A percentile compares a stretch with the other conserved stretches of the same genome.
phyloP scores from a whole-genome alignment of 2,113 vertebrate species.

The Rattus rattus region DNA sequence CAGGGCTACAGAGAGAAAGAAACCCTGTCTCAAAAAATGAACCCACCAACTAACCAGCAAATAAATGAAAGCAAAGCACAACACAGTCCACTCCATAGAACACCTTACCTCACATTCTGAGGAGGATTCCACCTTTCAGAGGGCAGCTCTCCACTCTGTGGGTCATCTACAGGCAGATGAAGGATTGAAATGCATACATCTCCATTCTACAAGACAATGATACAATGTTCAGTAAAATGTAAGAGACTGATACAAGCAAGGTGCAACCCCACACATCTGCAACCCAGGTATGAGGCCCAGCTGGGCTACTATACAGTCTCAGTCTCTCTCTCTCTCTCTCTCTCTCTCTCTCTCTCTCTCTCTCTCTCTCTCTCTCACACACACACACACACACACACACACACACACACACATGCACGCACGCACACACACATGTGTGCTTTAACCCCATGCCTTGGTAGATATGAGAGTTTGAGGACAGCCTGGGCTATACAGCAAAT shows the following conservation, averaged over 20 bases:
- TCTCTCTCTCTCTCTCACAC: too few species aligned
- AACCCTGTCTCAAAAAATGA: not conserved
- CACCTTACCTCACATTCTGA: slow-evolving; percentile 96
- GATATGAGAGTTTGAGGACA: not conserved
- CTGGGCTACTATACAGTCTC: too few species aligned
- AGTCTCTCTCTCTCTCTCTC: too few species aligned
- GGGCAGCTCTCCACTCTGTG: slow-evolving; percentile 97
- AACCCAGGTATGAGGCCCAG: not conserved
- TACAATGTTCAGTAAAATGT: slow-evolving; percentile 40
- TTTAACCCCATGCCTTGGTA: not conserved
- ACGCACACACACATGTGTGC: not conserved
- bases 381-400: too few species aligned
- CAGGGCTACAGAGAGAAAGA: not conserved
- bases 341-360: too few species aligned
- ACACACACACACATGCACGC: too few species aligned
- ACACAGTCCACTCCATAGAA: not conserved
- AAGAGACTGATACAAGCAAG: not conserved
- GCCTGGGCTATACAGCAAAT: not conserved
- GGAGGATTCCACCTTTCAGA: slow-evolving; percentile 99
- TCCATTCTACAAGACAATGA: slow-evolving; percentile 92
- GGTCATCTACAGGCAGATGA: slow-evolving; percentile 96
- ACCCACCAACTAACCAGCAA: not conserved
- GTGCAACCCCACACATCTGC: not conserved
- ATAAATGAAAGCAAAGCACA: too few species aligned
- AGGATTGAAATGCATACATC: slow-evolving; percentile 99